Evolutionary conservation across 2,113 vertebrate species (phyloP).

Genomic region (Trinectes maculatus): DNA sequence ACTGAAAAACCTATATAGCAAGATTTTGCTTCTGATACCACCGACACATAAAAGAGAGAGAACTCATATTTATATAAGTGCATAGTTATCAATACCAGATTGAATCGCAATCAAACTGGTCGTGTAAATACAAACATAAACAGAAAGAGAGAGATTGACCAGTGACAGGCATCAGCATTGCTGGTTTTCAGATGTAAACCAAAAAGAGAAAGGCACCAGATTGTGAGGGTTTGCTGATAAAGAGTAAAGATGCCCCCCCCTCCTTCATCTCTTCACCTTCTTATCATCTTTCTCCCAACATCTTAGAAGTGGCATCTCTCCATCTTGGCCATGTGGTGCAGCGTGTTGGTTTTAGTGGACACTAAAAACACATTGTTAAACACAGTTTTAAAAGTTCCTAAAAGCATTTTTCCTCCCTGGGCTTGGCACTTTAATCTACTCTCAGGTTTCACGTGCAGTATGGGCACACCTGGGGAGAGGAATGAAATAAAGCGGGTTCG

Average conservation of each 20-base stretch:
- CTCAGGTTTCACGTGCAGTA: conserved; percentile 78
- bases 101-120: neutral
- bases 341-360: conserved; percentile 78
- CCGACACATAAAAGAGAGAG: neutral
- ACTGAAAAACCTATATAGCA: too few species aligned
- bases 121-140: too few species aligned
- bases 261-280: conserved; percentile 20
- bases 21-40: too few species aligned
- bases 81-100: neutral
- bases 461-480: conserved; percentile 74
- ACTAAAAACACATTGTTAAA: conserved; percentile 84
- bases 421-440: conserved; percentile 81
- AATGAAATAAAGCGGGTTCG: conserved; percentile 55
- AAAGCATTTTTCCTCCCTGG: conserved; percentile 82
- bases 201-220: conserved; percentile 3
- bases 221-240: conserved; percentile 3
- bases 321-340: conserved; percentile 66
- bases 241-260: neutral
- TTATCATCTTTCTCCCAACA: conserved; percentile 28
- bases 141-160: neutral
- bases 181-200: neutral
- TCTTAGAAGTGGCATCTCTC: conserved; percentile 30
- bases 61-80: neutral
- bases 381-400: conserved; percentile 83
- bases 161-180: neutral